phyloP scores from a whole-genome alignment of 2,797 vertebrate species.

The Macroramphosus scolopax region DNA sequence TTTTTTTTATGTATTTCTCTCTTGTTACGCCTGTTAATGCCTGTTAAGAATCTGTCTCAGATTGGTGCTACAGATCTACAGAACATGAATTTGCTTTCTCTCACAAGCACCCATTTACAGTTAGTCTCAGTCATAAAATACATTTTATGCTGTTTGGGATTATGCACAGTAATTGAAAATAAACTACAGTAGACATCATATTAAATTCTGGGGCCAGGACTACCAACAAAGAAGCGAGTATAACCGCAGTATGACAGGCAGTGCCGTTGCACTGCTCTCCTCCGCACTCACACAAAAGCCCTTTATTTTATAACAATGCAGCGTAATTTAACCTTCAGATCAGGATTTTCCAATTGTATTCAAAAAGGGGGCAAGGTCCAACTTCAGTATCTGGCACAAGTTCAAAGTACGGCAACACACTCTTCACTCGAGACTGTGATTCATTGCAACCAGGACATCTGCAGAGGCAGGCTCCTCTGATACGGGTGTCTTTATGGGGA shows the following conservation, averaged over 20 bases:
- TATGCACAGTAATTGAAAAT: no score
- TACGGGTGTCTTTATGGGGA: constrained; percentile 5
- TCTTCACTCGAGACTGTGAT: no score
- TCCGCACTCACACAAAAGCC: constrained; percentile 12
- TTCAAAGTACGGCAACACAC: constrained; percentile 13
- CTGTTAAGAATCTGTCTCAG: no score
- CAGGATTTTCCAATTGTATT: constrained; percentile 19
- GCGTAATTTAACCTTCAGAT: constrained; percentile 28
- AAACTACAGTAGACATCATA: background rate
- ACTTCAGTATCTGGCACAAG: constrained; percentile 19
- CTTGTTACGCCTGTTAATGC: no score
- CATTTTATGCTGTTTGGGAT: background rate
- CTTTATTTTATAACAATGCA: constrained; percentile 37
- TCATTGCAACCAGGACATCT: no score
- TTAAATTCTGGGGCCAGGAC: constrained; percentile 5
- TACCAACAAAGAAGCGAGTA: constrained; percentile 12
- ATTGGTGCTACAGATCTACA: no score
- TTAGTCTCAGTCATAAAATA: background rate
- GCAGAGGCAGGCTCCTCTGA: constrained; percentile 7
- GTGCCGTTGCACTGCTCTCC: constrained; percentile 2
- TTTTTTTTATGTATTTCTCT: no score
- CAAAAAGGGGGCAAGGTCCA: constrained; percentile 21
- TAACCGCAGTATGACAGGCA: constrained; percentile 6
- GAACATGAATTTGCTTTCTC: no score
- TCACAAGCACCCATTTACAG: no score